Percentiles rank a stretch among this genome's conserved stretches.
Conservation (phyloP, 2,797 vertebrate genomes). For the Neopelma chrysocephalum region DNA sequence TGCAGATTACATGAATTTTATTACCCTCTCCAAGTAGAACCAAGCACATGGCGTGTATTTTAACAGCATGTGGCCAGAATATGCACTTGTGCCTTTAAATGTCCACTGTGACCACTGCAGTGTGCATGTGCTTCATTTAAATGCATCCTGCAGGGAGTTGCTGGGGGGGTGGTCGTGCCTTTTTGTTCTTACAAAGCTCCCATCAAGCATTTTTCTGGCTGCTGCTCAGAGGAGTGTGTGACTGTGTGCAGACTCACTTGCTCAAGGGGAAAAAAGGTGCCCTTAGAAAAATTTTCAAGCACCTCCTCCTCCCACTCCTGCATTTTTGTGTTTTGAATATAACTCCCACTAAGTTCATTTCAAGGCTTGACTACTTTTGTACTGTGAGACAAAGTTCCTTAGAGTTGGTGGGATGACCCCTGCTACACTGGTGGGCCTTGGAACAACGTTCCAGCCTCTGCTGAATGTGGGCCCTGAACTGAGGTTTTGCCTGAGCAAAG, state of each 20-base stretch:
- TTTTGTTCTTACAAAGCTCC: background rate
- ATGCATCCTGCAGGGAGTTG: background rate
- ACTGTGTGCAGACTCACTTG: background rate
- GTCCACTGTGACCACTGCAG: background rate
- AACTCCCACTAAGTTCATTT: background rate
- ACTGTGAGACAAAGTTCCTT: background rate
- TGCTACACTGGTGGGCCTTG: accelerated
- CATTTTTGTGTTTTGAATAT: background rate
- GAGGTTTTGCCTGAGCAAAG: background rate
- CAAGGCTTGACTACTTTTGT: background rate
- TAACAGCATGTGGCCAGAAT: background rate
- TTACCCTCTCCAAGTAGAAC: background rate
- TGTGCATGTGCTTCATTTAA: background rate
- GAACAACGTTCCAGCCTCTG: accelerated
- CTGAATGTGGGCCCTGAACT: accelerated
- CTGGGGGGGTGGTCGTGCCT: background rate
- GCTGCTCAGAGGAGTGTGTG: background rate
- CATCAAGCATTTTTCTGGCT: background rate
- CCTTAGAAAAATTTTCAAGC: background rate
- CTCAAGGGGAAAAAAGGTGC: background rate
- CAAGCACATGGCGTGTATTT: accelerated
- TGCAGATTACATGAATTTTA: background rate
- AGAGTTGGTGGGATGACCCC: background rate
- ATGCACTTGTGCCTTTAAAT: background rate
- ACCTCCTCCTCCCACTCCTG: background rate